phyloP scores from a whole-genome alignment of 2,888 invertebrate genomes.

The Diplazon laetatorius region DNA sequence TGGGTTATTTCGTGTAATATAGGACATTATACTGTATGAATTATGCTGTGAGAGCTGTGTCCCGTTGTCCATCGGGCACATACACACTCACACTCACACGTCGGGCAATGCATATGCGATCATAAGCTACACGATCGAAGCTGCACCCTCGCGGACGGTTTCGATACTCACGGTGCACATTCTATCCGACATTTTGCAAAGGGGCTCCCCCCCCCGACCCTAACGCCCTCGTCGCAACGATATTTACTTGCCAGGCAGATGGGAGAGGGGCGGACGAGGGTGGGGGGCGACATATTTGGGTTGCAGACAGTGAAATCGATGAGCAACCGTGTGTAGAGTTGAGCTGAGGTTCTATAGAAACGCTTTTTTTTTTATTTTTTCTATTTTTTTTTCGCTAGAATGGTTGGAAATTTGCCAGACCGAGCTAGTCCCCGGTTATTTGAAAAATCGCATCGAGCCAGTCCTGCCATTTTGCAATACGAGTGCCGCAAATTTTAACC shows the following conservation, averaged over 20 bases:
- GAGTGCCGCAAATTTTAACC: too few species aligned
- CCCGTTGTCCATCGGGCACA: too few species aligned
- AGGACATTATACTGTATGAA: background rate
- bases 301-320: conserved; percentile 63
- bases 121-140: conserved; percentile 47
- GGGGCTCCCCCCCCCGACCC: conserved; percentile 43
- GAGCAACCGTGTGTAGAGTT: conserved; percentile 49
- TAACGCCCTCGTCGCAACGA: too few species aligned
- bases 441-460: conserved; percentile 8
- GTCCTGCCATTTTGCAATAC: background rate
- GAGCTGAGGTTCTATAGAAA: background rate
- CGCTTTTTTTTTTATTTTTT: too few species aligned
- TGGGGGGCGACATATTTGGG: conserved; percentile 60
- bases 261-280: too few species aligned
- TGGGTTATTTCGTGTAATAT: background rate
- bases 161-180: conserved; percentile 43
- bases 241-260: conserved; percentile 60
- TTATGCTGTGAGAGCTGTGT: background rate
- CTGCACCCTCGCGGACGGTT: conserved; percentile 57
- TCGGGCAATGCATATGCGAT: background rate
- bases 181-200: conserved; percentile 53
- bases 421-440: conserved; percentile 27
- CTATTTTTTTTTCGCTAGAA: conserved; percentile 34
- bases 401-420: conserved; percentile 52
- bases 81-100: too few species aligned